Base-by-base conservation (phyloP, 2,113 vertebrate genomes). In the Haliaeetus leucogaster region DNA sequence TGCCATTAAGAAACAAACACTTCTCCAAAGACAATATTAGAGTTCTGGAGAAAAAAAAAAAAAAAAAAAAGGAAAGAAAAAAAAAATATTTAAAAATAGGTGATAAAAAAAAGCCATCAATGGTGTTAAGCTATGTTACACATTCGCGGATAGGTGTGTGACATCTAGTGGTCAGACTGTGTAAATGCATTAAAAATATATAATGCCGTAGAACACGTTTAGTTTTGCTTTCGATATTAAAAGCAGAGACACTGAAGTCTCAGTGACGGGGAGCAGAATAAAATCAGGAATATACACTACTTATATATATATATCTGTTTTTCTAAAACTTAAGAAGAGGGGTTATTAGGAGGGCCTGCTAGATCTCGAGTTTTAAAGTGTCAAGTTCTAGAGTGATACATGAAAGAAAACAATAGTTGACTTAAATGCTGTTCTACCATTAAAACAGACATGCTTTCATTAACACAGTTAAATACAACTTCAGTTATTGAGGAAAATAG, bases 151-250 rank as follows among this genome's bases (percentile, higher is more conserved):
- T 86, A 65, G 70, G 47, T 71, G 95, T 86, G 11, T 97, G 97
- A 97, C 98, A 98, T 89, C 98, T 97, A 96, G 95, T 97, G 98
- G 96, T 63, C 56, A 56, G 21, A 88, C 6, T 19, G 6, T 26
- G 77, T 36, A 93, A 96, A 50, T 26, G 71, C 68, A 55, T 56
- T 42, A 47, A 68, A 68, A 43, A 52, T 23, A 10, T 40, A 61
- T 1, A 20, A 17, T 4, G 56, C 59, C 48, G 30, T 9, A n/a
- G 17, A 56, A 38, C 26, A 45, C 29, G 68, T 20, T 20, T 4
- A 7, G 48, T 32, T 81, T 52, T 27, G 30, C 16, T 30, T 38
- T 29, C 3, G 2, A 3, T 30, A 15, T 18, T 47, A 34, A 36
- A 59, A 77, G 45, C 19, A 70, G 20, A n/a, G 23, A 78, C 13